Evolutionary conservation across 2,888 invertebrate species (phyloP), one percentile per base, ranked within the genome.

Genomic region (Pseudeuparius sepicola): DNA sequence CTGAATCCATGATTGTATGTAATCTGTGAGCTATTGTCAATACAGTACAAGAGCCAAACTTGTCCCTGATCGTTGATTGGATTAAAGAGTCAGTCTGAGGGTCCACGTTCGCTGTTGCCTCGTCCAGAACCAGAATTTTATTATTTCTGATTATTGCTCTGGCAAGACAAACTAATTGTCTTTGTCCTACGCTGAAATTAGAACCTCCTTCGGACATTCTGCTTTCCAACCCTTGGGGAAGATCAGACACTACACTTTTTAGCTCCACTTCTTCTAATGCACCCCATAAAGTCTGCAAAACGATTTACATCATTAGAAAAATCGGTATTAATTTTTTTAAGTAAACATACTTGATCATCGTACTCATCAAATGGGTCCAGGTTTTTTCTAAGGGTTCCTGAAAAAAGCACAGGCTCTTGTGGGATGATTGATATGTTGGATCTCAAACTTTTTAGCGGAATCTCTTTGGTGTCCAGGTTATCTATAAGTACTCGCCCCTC

Each of bases 321-420:
- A n/a, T n/a, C n/a, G n/a, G n/a, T n/a, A 20, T 7, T 20, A 6
- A 20, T 20, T 20, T n/a, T 20, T 7, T 20, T 20, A 20, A 24
- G 4, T 10, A 25, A 18, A 34, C 34, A 29, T 39, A 45, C 70
- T 4, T 71, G 70, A 50, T 92, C 90, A 0, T 73, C 66, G 52
- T 80, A 82, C 51, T 80, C 77, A 43, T 80, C 75, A 57, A 90
- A 90, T 2, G 90, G 92, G 65, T 92, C 92, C 39, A 93, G 68
- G 64, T 93, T 93, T 54, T 80, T 79, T 2, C 90, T 68, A 66
- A 93, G 70, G 3, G 85, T 79, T 27, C 88, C 90, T 0, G 85
- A 83, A 63, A 93, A 86, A 30, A 87, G 62, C 34, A 86, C 81
- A 0, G 87, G 86, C 53, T 86, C 85, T 59, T 87, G 87, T 0